These are phyloP conservation scores for Brachyrhaphis roseni DNA, from an alignment of 2,797 vertebrate genomes.

Conservation along the genomic window DNA sequence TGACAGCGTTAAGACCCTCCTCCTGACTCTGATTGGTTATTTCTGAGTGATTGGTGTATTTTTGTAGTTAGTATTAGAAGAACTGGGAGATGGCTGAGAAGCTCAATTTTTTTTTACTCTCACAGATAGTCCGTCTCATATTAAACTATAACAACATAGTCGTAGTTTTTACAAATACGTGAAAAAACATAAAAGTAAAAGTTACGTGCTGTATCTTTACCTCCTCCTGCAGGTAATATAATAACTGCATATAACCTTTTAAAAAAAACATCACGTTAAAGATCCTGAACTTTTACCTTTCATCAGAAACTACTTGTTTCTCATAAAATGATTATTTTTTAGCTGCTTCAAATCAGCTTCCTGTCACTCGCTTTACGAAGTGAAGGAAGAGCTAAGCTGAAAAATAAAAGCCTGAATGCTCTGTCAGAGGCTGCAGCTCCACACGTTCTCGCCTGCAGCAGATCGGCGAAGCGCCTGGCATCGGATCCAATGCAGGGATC, in stretches of 20 bases:
- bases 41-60: too few relatives aligned
- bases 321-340: background rate
- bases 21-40: too few relatives aligned
- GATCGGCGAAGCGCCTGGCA: constrained; percentile 28
- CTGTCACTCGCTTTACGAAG: background rate
- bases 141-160: too few relatives aligned
- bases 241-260: background rate
- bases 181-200: too few relatives aligned
- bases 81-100: too few relatives aligned
- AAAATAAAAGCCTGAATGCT: constrained; percentile 7
- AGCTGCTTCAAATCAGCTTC: background rate
- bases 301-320: background rate
- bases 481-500: constrained; percentile 9
- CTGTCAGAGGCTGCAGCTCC: background rate
- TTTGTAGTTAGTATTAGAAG: too few relatives aligned
- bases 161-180: too few relatives aligned
- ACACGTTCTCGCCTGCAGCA: constrained; percentile 33
- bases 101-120: too few relatives aligned
- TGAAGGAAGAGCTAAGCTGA: constrained; percentile 15
- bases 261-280: background rate
- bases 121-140: too few relatives aligned
- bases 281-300: background rate
- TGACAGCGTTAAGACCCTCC: too few relatives aligned
- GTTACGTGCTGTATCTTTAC: too few relatives aligned
- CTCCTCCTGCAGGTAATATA: background rate